A percentile compares a stretch with the other conserved stretches of the same genome.
Conservation (phyloP, 2,888 invertebrate genomes). For the Melinopterus prodromus region DNA sequence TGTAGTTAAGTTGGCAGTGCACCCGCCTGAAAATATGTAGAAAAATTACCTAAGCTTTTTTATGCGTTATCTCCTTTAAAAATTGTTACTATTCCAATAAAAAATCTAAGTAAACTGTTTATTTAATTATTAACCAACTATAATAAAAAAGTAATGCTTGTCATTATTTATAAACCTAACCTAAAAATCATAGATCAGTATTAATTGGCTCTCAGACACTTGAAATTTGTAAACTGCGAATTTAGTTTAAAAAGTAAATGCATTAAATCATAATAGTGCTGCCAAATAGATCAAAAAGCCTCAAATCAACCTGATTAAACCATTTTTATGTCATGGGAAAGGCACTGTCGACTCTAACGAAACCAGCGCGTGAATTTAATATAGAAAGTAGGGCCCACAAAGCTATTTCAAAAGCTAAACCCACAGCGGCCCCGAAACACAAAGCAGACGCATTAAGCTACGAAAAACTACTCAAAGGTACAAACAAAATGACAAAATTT, state of each 20-base stretch:
- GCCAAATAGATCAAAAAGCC: not conserved
- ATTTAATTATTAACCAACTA: not conserved
- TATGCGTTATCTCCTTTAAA: not conserved
- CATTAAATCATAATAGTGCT: not conserved
- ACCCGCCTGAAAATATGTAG: not conserved
- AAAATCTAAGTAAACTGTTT: no score
- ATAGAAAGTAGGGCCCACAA: conserved; percentile 79
- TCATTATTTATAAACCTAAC: not conserved
- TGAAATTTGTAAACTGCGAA: not conserved
- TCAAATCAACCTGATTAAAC: not conserved
- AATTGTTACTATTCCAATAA: not conserved
- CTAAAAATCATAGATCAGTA: not conserved
- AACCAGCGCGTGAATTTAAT: conserved; percentile 74
- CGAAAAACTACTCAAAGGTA: conserved; percentile 68
- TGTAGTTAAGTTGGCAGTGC: not conserved
- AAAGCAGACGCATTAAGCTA: conserved; percentile 69
- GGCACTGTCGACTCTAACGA: conserved; percentile 66
- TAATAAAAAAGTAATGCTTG: not conserved
- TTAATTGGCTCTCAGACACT: not conserved
- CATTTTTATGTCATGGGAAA: conserved; percentile 68
- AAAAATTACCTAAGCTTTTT: not conserved
- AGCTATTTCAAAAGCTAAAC: conserved; percentile 69
- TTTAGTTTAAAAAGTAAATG: no score
- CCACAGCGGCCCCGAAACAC: conserved; percentile 74
- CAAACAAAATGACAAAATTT: conserved; percentile 6